Evolutionary conservation across 2,113 vertebrate genomes (phyloP).

Genomic region (Brachyhypopomus occidentalis): DNA sequence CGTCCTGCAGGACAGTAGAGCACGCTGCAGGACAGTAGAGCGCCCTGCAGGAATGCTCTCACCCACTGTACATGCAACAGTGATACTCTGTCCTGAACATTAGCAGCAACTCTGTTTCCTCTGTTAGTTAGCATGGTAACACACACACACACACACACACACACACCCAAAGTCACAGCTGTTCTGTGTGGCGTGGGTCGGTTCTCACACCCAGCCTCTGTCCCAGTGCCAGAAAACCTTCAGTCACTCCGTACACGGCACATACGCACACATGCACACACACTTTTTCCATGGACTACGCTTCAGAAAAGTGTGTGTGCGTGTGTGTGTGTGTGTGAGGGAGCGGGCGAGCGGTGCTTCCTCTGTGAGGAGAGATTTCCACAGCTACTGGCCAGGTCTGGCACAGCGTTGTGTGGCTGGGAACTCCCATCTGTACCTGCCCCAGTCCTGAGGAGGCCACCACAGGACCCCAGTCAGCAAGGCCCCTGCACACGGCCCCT

Average conservation of each 20-base stretch:
- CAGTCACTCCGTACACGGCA: constrained; percentile 26
- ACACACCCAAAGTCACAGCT: constrained; percentile 34
- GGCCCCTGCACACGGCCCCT: too few relatives aligned
- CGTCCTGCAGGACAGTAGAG: too few relatives aligned
- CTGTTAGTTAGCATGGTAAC: constrained; percentile 13
- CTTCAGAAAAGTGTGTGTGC: not conserved
- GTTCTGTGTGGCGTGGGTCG: constrained; percentile 11
- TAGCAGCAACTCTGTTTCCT: constrained; percentile 10
- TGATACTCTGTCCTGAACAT: not conserved
- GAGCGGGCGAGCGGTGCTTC: constrained; percentile 22
- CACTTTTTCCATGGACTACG: constrained; percentile 46
- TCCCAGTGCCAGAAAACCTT: constrained; percentile 46
- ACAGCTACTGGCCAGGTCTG: constrained; percentile 29
- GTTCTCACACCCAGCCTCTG: constrained; percentile 52
- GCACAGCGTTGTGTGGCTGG: constrained; percentile 13
- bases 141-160: constrained; percentile 23
- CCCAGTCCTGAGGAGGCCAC: not conserved
- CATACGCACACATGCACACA: constrained; percentile 29
- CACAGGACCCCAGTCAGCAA: not conserved
- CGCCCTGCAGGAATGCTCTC: too few relatives aligned
- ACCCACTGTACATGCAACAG: not conserved
- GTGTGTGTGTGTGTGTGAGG: not conserved
- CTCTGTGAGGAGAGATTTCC: constrained; percentile 51
- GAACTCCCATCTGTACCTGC: constrained; percentile 31
- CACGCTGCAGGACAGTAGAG: too few relatives aligned